These are phyloP conservation scores for Callocephalon fimbriatum DNA, from an alignment of 2,113 vertebrate genomes.

Conservation along the genomic window DNA sequence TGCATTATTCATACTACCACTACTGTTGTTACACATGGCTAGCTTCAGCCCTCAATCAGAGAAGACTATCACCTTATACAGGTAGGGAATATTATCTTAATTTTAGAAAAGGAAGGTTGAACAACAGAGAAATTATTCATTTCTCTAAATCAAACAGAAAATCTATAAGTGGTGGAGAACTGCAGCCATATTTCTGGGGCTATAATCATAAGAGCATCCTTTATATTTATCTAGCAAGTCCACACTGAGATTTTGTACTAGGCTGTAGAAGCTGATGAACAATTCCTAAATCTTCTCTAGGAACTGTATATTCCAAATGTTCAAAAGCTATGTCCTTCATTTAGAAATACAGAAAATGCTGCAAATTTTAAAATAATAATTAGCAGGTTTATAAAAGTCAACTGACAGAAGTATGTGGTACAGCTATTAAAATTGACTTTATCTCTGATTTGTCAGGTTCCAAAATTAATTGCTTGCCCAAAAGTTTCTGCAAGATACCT, in stretches of 20 bases:
- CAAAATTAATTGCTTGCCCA: background rate
- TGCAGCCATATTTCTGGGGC: background rate
- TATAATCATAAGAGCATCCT: background rate
- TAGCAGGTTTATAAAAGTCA: background rate
- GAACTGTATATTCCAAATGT: background rate
- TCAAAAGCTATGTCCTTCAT: background rate
- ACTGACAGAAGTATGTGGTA: background rate
- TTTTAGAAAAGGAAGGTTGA: background rate
- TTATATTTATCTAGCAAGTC: background rate
- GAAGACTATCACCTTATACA: background rate
- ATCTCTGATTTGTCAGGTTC: background rate
- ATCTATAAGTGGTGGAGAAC: background rate
- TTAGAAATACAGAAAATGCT: background rate
- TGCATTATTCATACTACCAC: background rate
- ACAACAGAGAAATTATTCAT: background rate
- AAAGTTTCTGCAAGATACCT: background rate
- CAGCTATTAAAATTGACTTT: background rate
- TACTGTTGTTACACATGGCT: fast-evolving
- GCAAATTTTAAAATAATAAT: background rate
- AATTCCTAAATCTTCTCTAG: background rate
- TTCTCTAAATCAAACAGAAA: background rate
- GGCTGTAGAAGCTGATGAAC: background rate
- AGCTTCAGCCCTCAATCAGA: background rate
- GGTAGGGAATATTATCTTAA: background rate
- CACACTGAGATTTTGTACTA: background rate